A percentile compares a stretch with the other conserved stretches of the same genome.
These are phyloP conservation scores for Campaea margaritaria DNA, from an alignment of 2,888 invertebrate species.

Conservation along the genomic window DNA sequence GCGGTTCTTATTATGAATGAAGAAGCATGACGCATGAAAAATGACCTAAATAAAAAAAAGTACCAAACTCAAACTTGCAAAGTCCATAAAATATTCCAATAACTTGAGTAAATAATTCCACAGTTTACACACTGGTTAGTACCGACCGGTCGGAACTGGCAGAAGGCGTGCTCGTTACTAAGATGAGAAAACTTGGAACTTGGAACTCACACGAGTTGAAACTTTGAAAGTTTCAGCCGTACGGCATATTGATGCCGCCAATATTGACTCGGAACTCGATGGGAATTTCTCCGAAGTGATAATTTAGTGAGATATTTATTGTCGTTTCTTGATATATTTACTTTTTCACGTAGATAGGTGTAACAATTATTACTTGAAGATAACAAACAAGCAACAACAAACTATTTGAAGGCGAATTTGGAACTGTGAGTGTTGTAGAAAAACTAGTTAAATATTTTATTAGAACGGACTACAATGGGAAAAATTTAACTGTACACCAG, in stretches of 20 bases:
- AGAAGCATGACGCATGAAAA: too few relatives aligned
- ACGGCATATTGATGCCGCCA: conserved; percentile 4
- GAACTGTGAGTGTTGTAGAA: too few relatives aligned
- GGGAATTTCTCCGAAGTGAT: neutral
- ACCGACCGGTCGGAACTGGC: neutral
- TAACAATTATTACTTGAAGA: neutral
- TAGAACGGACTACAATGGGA: too few relatives aligned
- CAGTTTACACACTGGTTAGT: neutral
- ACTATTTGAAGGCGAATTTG: too few relatives aligned
- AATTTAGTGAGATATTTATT: neutral
- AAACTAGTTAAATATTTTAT: too few relatives aligned
- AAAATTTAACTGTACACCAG: too few relatives aligned
- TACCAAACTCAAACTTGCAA: neutral
- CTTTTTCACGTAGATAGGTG: neutral
- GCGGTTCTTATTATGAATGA: too few relatives aligned
- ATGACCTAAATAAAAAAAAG: too few relatives aligned
- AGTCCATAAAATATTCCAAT: neutral
- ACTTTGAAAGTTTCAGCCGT: conserved; percentile 10
- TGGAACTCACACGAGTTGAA: conserved; percentile 21
- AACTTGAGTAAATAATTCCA: conserved; percentile 2
- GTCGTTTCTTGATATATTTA: neutral
- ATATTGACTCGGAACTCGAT: neutral
- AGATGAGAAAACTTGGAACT: conserved; percentile 42
- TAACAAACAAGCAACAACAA: too few relatives aligned
- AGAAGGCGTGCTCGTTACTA: conserved; percentile 34